Conservation (phyloP, 2,113 vertebrate species). For the Cnemophilus loriae region DNA sequence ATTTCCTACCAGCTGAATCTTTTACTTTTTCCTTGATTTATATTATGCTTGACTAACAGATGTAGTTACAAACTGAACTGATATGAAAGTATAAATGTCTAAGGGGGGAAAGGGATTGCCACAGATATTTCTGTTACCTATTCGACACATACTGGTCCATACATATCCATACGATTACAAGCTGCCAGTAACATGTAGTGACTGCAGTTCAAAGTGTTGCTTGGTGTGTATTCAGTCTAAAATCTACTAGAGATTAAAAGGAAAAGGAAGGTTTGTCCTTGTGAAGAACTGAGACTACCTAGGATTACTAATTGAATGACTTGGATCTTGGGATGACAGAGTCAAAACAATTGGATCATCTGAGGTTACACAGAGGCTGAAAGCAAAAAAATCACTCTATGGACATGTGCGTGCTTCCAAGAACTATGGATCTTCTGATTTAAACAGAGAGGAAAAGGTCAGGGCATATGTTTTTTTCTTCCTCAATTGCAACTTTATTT, state of each 20-base stretch:
- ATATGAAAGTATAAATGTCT: slow-evolving; percentile 1
- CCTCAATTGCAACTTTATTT: background rate
- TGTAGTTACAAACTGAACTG: background rate
- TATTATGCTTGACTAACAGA: slow-evolving; percentile 31
- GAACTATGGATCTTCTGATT: background rate
- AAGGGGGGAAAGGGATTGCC: background rate
- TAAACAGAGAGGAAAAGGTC: background rate
- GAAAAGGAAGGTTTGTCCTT: background rate
- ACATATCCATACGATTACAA: background rate
- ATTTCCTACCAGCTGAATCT: background rate
- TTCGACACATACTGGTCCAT: background rate
- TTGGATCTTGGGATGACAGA: background rate
- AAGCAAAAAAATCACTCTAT: background rate
- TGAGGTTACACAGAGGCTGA: background rate
- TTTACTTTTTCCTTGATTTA: slow-evolving; percentile 11
- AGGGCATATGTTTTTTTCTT: background rate
- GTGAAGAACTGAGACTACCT: background rate
- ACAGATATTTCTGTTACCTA: background rate
- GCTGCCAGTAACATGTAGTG: background rate
- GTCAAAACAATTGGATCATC: background rate
- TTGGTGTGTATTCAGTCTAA: background rate
- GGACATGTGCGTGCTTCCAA: background rate
- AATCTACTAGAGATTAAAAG: background rate
- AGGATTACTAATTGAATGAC: background rate
- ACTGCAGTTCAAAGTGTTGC: slow-evolving; percentile 25